Base-by-base conservation (phyloP, 2,797 vertebrate species). In the Epinephelus awoara region DNA sequence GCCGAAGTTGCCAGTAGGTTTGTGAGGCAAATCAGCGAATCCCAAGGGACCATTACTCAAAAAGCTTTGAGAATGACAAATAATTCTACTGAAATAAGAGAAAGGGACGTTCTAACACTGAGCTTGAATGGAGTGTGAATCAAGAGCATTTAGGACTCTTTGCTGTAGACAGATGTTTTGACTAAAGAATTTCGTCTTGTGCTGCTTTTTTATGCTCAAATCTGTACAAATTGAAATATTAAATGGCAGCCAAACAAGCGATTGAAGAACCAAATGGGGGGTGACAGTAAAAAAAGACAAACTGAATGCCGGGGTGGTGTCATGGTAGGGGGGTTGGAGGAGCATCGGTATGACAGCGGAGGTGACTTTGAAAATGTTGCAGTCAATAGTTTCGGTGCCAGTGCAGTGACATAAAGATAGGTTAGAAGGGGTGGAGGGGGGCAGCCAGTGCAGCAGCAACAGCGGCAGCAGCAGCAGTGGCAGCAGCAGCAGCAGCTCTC, bases 351-450 rank as follows among this genome's bases (percentile, higher is more conserved):
- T 81, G 87, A 89, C 88, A 83, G 65, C 74, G 80, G 79, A 87
- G 89, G 91, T 93, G 91, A 91, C 92, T 90, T 93, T 92, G 85
- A 90, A 86, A 90, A 65, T 87, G 89, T 91, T 90, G 90, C 85
- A 89, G 90, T 92, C 86, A 83, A 85, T 87, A 83, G 81, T 88
- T 89, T 90, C 6, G 27, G 85, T 92, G 90, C 92, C 89, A 91
- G 69, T 42, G 1, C 25, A 5, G 67, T 65, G 80, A 83, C 83
- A 80, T 73, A 64, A 67, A 77, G 77, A 56, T 54, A 49, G 70
- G 77, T 59, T 79, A 44, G 72, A 56, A 19, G 17, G 21, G 74
- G 21, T 57, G 77, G 71, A 15, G 54, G 50, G 40, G 49, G 69
- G 27, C 1, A 10, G 82, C 34, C n/a, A 23, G 47, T 3, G 55